Conservation (phyloP, 2,113 vertebrate genomes). For the Dendrocopos noguchii region DNA sequence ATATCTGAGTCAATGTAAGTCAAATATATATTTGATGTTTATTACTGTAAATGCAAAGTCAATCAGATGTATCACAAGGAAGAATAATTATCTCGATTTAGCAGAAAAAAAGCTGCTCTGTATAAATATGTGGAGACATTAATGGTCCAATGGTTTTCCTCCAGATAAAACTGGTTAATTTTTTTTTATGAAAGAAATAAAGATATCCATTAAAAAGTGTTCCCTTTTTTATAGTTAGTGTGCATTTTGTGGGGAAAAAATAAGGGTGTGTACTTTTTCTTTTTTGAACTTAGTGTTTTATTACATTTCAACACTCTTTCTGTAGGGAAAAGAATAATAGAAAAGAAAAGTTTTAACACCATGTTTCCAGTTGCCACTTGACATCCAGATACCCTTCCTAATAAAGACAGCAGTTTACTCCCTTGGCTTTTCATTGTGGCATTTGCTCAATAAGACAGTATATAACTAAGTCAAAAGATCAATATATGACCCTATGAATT, state of each 20-base stretch:
- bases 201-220: background rate
- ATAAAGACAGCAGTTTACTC: background rate
- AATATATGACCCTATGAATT: slow-evolving; percentile 17
- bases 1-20: background rate
- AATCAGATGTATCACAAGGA: background rate
- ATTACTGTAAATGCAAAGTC: background rate
- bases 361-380: background rate
- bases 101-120: background rate
- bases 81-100: background rate
- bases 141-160: background rate
- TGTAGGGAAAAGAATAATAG: no score
- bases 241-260: background rate
- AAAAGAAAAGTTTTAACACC: background rate
- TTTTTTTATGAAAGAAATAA: background rate
- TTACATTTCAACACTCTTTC: no score
- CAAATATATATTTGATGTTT: background rate
- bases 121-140: background rate
- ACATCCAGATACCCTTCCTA: background rate
- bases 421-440: background rate
- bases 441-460: background rate
- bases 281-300: no score
- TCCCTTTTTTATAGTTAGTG: background rate
- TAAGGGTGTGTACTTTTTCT: no score
- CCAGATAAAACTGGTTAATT: background rate
- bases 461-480: slow-evolving; percentile 2